phyloP scores from a whole-genome alignment of 2,797 vertebrate species.

The Jordanella pulchra region DNA sequence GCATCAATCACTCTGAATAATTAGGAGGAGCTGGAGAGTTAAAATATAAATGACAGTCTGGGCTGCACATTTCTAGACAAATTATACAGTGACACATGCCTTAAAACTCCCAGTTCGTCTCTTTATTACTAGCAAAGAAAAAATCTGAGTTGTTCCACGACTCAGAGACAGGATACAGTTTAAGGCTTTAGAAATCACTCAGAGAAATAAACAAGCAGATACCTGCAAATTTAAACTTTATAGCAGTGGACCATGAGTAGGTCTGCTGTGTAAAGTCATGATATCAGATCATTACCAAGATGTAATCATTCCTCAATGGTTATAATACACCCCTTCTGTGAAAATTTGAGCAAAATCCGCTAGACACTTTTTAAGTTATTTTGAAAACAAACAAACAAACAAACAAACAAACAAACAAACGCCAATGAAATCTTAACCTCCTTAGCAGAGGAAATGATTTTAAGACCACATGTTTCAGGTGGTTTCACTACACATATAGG shows the following conservation, averaged over 20 bases:
- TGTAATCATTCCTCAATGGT: no score
- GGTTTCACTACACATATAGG: background rate
- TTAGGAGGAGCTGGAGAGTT: constrained; percentile 45
- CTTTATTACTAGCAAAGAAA: constrained; percentile 1
- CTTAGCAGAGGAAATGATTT: no score
- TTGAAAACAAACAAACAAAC: no score
- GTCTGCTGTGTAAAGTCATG: background rate
- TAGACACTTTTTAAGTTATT: no score
- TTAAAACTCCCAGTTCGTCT: constrained; percentile 2
- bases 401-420: no score
- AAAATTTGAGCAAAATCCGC: no score
- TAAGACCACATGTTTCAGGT: no score
- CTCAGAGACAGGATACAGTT: no score
- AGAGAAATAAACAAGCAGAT: constrained; percentile 8
- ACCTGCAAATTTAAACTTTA: background rate
- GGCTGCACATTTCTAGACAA: constrained; percentile 9
- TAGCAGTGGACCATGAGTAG: background rate
- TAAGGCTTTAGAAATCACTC: background rate
- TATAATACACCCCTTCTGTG: no score
- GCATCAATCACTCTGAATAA: constrained; percentile 48
- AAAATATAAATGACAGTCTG: constrained; percentile 43
- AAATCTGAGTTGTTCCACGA: no score
- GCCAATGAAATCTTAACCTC: no score
- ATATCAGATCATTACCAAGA: no score
- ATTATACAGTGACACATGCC: constrained; percentile 15